Conservation (phyloP, 1,140 invertebrate species). For the Micrasema longulum region DNA sequence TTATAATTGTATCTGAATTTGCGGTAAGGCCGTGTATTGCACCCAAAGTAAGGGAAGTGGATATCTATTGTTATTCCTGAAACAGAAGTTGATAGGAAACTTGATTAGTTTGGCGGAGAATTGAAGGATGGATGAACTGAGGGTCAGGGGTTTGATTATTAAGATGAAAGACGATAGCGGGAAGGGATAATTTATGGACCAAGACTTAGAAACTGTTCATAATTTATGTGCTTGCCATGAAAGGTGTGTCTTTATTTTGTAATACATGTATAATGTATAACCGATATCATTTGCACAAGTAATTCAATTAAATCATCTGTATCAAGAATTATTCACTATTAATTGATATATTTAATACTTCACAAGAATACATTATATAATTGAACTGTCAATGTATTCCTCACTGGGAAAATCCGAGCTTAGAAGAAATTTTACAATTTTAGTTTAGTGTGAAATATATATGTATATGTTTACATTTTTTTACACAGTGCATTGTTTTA, state of each 20-base stretch:
- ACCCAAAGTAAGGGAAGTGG: slow-evolving; percentile 13
- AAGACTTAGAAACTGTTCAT: slow-evolving; percentile 49
- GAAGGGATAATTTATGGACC: slow-evolving; percentile 55
- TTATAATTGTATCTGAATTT: too few relatives aligned
- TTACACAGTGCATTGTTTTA: too few relatives aligned
- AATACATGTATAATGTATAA: background rate
- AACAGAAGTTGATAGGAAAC: slow-evolving; percentile 25
- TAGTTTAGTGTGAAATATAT: too few relatives aligned
- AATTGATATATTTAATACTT: too few relatives aligned
- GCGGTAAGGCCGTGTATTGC: background rate
- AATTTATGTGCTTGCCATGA: slow-evolving; percentile 50
- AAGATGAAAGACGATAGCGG: slow-evolving; percentile 54
- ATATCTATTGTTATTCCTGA: slow-evolving; percentile 31
- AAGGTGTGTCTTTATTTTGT: slow-evolving; percentile 5
- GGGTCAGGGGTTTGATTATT: slow-evolving; percentile 52
- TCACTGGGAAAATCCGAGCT: too few relatives aligned
- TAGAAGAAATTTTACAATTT: too few relatives aligned
- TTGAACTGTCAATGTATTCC: too few relatives aligned
- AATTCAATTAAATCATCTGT: slow-evolving; percentile 2
- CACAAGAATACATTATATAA: too few relatives aligned
- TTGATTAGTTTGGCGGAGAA: slow-evolving; percentile 35
- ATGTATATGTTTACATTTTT: too few relatives aligned
- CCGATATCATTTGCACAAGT: slow-evolving; percentile 10
- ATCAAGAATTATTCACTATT: too few relatives aligned
- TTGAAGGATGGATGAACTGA: slow-evolving; percentile 42